These are phyloP conservation scores for Ommatoiulus sabulosus DNA, from an alignment of 2,888 invertebrate genomes.

Conservation along the genomic window DNA sequence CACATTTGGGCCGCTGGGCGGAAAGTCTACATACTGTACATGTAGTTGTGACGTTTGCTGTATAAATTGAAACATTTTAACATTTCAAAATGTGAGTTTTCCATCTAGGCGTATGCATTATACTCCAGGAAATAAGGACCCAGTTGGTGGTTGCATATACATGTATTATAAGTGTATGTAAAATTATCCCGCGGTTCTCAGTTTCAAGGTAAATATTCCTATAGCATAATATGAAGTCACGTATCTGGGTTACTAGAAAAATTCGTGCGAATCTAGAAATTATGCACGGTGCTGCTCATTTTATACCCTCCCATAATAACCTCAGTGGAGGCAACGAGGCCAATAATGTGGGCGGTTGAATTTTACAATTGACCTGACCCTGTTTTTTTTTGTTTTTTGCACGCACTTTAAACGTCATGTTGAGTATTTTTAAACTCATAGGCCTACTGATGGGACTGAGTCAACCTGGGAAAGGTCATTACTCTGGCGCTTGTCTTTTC, in stretches of 20 bases:
- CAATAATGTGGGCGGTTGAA: background rate
- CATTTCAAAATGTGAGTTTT: background rate
- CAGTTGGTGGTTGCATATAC: background rate
- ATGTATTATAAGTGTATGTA: background rate
- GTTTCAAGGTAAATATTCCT: conserved; percentile 5
- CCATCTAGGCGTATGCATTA: background rate
- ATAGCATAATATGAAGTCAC: background rate
- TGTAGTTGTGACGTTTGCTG: background rate
- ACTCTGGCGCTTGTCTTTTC: background rate
- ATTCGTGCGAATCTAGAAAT: background rate
- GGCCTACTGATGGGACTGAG: background rate
- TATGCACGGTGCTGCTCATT: background rate
- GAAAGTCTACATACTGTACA: too few relatives aligned
- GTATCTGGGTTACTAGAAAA: conserved; percentile 14
- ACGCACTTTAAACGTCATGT: background rate
- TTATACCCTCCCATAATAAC: background rate
- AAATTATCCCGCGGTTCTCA: background rate
- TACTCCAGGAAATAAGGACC: background rate
- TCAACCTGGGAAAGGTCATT: background rate
- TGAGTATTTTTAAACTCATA: background rate
- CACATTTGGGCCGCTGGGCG: background rate
- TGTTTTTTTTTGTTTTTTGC: background rate
- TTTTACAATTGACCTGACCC: conserved; percentile 13
- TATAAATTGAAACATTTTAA: background rate
- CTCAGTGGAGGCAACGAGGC: background rate